Base-by-base conservation (phyloP, 2,113 vertebrate species). In the Megatriorchis doriae region DNA sequence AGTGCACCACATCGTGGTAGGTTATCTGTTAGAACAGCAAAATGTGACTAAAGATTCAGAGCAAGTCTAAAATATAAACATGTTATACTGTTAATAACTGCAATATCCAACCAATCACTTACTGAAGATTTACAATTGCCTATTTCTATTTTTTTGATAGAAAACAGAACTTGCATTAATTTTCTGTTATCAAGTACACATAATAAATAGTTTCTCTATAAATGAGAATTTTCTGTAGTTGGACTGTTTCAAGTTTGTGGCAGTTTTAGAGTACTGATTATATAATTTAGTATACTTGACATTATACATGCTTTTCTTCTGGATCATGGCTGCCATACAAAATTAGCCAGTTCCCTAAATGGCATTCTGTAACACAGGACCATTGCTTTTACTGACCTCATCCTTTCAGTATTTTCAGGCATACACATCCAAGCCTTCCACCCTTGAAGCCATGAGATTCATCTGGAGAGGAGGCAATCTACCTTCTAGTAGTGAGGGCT, bases 1-100 rank as follows among this genome's bases (percentile, higher is more conserved):
- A 99, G 92, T 0, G 98, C 99, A 26, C 99, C 99, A 26, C 98
- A 99, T 90, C 99, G 99, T 27, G 99, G 98, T 27, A 99, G 98
- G 92, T 98, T 99, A 97, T 99, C 99, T 96, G 98, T 82, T 6
- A 63, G 7, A 78, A 97, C 10, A 96, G 88, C 31, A 95, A 87
- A 61, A 31, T 2, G 1, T 14, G 77, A 45, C 27, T 87, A 71
- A 86, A 86, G 27, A 20, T 47, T 43, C 58, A 81, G 10, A 18
- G 43, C 13, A 70, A 63, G 27, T 61, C 27, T 40, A n/a, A 67
- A 63, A 74, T 5, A 70, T 31, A 42, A 86, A 62, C 34, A 56
- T 16, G 21, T 13, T 50, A 14, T 11, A 27, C 6, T 67, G 50
- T 14, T 67, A 47, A 21, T 27, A 74, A 66, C 3, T 58, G 32